Conservation (phyloP, 1,140 invertebrate species). For the Caenorhabditis inopinata region DNA sequence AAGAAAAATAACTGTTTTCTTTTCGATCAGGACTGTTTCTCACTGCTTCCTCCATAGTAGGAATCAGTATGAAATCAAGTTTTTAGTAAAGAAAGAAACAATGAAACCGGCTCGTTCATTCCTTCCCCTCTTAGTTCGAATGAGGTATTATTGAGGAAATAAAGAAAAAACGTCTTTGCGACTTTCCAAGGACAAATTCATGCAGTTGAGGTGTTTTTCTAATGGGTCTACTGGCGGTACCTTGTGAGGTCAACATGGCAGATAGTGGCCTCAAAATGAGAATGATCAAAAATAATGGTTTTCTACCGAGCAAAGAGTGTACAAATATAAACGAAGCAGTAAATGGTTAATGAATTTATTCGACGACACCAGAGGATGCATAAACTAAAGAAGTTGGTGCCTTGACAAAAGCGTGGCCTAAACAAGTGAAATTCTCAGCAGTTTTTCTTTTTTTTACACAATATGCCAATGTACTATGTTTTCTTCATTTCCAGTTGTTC, state of each 20-base stretch:
- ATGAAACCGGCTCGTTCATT: neutral
- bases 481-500: neutral
- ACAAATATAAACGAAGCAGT: no score
- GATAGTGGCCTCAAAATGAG: neutral
- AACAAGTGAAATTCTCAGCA: neutral
- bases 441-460: neutral
- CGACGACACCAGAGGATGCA: no score
- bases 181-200: constrained; percentile 20
- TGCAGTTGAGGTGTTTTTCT: constrained; percentile 10
- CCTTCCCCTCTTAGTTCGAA: neutral
- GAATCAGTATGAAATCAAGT: constrained; percentile 19
- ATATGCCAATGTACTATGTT: neutral
- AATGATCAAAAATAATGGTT: neutral
- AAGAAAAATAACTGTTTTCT: no score
- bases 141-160: constrained; percentile 20
- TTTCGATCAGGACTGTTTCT: no score
- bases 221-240: neutral
- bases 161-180: constrained; percentile 1
- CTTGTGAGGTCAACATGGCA: neutral
- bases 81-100: neutral
- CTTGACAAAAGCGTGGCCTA: neutral
- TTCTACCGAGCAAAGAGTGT: no score
- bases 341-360: no score
- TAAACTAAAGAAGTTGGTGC: neutral
- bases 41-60: no score